Base-by-base conservation (phyloP, 2,113 vertebrate genomes). In the Corythornis vintsioides region DNA sequence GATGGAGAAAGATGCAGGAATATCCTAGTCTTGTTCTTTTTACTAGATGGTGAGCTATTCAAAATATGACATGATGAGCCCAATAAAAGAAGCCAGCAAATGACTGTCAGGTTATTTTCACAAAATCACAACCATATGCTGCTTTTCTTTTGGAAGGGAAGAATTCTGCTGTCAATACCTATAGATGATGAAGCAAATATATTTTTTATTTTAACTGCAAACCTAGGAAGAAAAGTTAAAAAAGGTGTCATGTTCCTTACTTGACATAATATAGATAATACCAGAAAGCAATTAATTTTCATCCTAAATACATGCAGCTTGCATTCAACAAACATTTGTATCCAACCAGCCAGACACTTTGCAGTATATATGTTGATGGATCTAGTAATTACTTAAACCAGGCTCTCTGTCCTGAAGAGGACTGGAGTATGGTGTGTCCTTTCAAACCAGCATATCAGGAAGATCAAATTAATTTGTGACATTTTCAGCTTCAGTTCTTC, bases 21-120 rank as follows among this genome's bases (percentile, higher is more conserved):
- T 60, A 31, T 78, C 59, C 57, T 83, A 45, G 45, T 87, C n/a
- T 77, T 42, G 11, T 13, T 24, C 50, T 69, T 53, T 88, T 88
- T 31, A 67, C 16, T 48, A 64, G 53, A 20, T 81, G 67, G 64
- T 74, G 33, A 91, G 33, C 31, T 78, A 48, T 67, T 88, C 42
- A 85, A 80, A 83, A 83, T 64, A 43, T 21, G 9, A 31, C 31
- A 73, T 47, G 47, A 77, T 35, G n/a, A 92, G 24, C 25, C 71
- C 33, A 83, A 69, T 63, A 90, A 63, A 90, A 92, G 55, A 90
- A 86, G 47, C 43, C 59, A 77, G 70, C 24, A 86, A 86, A 88
- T 64, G 8, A 75, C 61, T 92, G 56, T 60, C 61, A 71, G 67
- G 57, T 90, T 92, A 81, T 88, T 86, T 77, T 70, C 79, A 88